Evolutionary conservation across 2,888 invertebrate genomes (phyloP), one percentile per base, ranked within the genome.

Genomic region (Apotomis capreana): DNA sequence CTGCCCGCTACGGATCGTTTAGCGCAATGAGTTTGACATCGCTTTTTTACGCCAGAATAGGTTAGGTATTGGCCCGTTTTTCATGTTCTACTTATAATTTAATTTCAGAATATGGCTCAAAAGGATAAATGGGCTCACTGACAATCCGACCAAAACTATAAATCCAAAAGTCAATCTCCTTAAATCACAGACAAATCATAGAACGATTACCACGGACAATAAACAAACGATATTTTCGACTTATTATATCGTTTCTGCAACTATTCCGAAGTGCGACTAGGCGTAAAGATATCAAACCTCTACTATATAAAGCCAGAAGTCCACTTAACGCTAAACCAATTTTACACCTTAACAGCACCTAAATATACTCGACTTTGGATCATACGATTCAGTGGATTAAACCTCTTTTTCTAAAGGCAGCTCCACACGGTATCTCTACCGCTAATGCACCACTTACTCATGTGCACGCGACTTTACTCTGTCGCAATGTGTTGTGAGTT

Each of bases 371-470:
- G 8, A 0, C 5, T 46, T 57, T 57, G 8, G 6, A n/a, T 26
- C 8, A 10, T 2, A 36, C 10, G 5, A 6, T 15, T 4, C 40
- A 0, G 2, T 26, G 3, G 0, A 3, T 26, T 57, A n/a, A n/a
- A 12, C 9, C 1, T 4, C 5, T 65, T 65, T 26, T 44, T 0
- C 4, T 12, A 5, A 4, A 44, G 4, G 26, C 3, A 0, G 0
- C 46, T n/a, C n/a, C 65, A 65, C 57, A 91, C 83, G 83, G 83
- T 92, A 92, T 92, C 92, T 81, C 68, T 72, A 83, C 80, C 84
- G 85, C 92, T 92, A 92, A 92, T 91, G 91, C 89, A 91, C 83
- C 80, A 81, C 84, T 92, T 91, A 90, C 80, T 92, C 92, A 91
- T 90, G 90, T 83, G 89, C 86, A 87, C 86, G 85, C 85, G 88